Evolutionary conservation across 2,113 vertebrate species (phyloP).

Genomic region (Tachysurus fulvidraco): DNA sequence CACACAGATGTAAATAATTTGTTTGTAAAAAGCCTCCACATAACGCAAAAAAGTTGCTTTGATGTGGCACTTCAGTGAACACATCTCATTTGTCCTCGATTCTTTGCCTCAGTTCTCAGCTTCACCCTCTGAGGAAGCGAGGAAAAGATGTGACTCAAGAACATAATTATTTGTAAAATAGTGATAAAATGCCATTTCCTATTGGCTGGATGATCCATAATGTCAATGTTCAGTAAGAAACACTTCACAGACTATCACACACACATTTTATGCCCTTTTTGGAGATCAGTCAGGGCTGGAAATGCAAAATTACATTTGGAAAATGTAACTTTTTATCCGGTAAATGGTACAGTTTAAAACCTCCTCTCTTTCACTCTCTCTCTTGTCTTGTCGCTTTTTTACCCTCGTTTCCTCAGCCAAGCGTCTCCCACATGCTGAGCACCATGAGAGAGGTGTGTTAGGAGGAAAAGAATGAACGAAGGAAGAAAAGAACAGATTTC

Average conservation of each 20-base stretch:
- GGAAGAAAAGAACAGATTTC: slow-evolving; percentile 29
- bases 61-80: not conserved
- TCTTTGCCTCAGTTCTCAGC: not conserved
- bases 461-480: slow-evolving; percentile 4
- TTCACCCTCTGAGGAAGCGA: not conserved
- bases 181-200: not conserved
- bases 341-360: not conserved
- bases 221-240: not conserved
- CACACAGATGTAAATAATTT: not conserved
- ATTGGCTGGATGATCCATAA: not conserved
- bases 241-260: no score
- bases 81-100: not conserved
- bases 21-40: not conserved
- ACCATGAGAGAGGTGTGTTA: slow-evolving; percentile 16
- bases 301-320: not conserved
- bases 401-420: not conserved
- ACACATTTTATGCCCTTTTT: no score
- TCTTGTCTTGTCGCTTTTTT: not conserved
- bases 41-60: not conserved
- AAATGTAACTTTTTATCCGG: not conserved
- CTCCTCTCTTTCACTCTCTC: not conserved
- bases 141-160: not conserved
- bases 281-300: not conserved
- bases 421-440: not conserved
- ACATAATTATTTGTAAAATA: not conserved